Evolutionary conservation across 2,888 invertebrate species (phyloP).

Genomic region (Sarcophaga subvicina): DNA sequence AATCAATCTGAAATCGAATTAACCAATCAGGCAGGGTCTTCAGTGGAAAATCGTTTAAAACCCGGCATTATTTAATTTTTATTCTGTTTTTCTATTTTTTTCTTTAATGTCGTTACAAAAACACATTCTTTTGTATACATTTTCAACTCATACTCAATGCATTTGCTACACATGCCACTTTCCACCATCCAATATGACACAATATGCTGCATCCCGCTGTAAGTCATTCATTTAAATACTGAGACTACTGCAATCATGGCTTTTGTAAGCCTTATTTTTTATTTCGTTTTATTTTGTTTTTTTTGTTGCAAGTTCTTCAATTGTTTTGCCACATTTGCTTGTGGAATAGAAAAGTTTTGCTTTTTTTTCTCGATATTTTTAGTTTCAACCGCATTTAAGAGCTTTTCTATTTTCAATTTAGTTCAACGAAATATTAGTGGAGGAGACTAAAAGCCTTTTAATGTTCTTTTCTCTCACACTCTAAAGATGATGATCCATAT

Average conservation of each 20-base stretch:
- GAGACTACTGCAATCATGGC: neutral
- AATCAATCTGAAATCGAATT: no score
- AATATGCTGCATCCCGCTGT: neutral
- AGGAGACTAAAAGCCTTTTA: constrained; percentile 52
- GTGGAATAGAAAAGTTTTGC: neutral
- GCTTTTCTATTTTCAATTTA: constrained; percentile 15
- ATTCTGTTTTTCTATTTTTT: no score
- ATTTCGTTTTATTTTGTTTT: neutral
- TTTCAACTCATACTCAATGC: neutral
- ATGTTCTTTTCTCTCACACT: constrained; percentile 20
- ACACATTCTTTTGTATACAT: no score
- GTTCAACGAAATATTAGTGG: neutral
- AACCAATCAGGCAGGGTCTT: no score
- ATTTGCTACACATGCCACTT: neutral
- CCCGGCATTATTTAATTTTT: no score
- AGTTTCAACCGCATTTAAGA: constrained; percentile 16
- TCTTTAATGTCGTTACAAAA: no score
- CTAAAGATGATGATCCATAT: constrained; percentile 24
- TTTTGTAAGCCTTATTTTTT: neutral
- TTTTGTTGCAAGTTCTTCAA: neutral
- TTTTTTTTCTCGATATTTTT: neutral
- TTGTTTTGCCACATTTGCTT: neutral
- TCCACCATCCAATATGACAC: constrained; percentile 9
- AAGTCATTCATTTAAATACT: neutral
- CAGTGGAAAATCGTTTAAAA: no score